Evolutionary conservation across 2,888 invertebrate species (phyloP), one percentile per base, ranked within the genome.

Genomic region (Parnassius glacialis): DNA sequence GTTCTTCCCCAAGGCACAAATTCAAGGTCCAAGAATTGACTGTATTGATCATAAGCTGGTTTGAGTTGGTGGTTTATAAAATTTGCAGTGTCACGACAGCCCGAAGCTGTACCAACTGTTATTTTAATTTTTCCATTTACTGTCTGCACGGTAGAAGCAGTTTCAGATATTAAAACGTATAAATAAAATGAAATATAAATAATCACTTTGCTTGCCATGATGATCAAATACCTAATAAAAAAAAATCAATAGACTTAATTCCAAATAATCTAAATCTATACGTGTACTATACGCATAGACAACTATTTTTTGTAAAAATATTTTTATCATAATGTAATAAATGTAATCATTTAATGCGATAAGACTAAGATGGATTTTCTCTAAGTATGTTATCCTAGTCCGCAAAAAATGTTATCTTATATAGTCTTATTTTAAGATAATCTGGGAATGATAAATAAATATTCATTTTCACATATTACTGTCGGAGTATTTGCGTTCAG

Each of bases 1-100:
- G 87, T 84, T 59, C 85, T 83, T 13, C 91, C 92, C 92, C 92
- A 92, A 1, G 90, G 85, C 1, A 92, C 75, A 55, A 87, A 90
- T 65, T 90, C 83, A 0, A 91, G 61, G 10, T 89, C 83, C 61
- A 92, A 64, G 53, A 75, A 85, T 0, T 85, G 67, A 11, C 75
- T 74, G 67, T 85, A 89, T 25, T 79, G 69, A 12, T 68, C 69
- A 53, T 85, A 87, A 0, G 83, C 76, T 45, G 79, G 76, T 1
- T 64, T 69, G 10, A 91, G 69, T 20, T 84, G 78, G 12, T 72
- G 52, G 16, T 62, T 59, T 13, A 90, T 77, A 55, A 88, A 90
- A 7, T 56, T 71, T 1, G 80, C 77, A 0, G 90, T 86, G 58
- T 88, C 83, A 2, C 71, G 12, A 61, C 90, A 90, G 13, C 80